These are phyloP conservation scores for Yasuhikotakia modesta DNA, from an alignment of 2,797 vertebrate genomes.

Conservation along the genomic window DNA sequence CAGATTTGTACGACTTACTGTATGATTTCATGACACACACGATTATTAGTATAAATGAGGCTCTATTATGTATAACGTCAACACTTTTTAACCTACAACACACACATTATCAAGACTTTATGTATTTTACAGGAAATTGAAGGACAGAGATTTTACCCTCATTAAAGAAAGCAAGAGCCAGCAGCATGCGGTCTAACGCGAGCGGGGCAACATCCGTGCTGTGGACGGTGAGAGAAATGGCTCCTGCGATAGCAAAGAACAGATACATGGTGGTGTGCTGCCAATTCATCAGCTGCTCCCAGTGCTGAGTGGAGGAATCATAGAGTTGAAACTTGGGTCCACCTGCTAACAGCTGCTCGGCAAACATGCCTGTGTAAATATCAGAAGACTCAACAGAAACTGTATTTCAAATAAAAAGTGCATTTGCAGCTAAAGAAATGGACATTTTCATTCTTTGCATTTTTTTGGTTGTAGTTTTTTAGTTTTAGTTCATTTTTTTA, in stretches of 20 bases:
- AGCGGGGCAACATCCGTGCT: constrained; percentile 77
- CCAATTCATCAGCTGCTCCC: constrained; percentile 88
- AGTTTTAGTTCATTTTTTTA: too few species aligned
- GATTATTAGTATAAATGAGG: not conserved
- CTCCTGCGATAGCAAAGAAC: constrained; percentile 85
- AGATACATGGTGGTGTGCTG: constrained; percentile 95
- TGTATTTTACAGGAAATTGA: not conserved
- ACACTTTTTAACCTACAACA: not conserved
- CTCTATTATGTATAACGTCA: not conserved
- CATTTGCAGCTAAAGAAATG: too few species aligned
- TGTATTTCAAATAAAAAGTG: not conserved
- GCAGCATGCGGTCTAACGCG: constrained; percentile 83
- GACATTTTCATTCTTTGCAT: too few species aligned
- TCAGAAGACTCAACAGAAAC: not conserved
- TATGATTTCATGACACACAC: not conserved
- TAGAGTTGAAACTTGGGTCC: constrained; percentile 86
- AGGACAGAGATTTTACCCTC: constrained; percentile 77
- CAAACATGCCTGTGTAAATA: constrained; percentile 80
- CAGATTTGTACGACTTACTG: not conserved
- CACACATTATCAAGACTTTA: too few species aligned
- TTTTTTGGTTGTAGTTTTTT: too few species aligned
- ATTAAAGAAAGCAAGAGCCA: constrained; percentile 88
- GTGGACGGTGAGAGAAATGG: constrained; percentile 80
- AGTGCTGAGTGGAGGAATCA: constrained; percentile 80
- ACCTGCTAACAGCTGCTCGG: constrained; percentile 84